These are phyloP conservation scores for Diachrysia chrysitis DNA, from an alignment of 2,888 invertebrate species.

Conservation along the genomic window DNA sequence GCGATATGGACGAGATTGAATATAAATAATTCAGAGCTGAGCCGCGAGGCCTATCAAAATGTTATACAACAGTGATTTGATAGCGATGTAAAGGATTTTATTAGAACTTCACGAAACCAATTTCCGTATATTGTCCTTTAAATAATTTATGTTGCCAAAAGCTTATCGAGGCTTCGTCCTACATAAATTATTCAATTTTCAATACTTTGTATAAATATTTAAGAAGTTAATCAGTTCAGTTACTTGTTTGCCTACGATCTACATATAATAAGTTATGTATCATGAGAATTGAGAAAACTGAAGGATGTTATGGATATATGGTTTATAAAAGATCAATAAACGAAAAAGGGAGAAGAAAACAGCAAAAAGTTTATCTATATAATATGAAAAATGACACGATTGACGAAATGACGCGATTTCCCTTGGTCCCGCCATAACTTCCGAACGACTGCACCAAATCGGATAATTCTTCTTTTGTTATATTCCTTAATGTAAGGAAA, in stretches of 20 bases:
- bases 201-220: neutral
- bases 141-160: slow-evolving; percentile 42
- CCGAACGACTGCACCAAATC: too few relatives aligned
- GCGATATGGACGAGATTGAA: slow-evolving; percentile 61
- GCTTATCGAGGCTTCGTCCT: slow-evolving; percentile 10
- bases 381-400: too few relatives aligned
- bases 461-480: too few relatives aligned
- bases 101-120: slow-evolving; percentile 50
- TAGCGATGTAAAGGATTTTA: slow-evolving; percentile 41
- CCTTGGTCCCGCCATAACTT: too few relatives aligned
- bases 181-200: neutral
- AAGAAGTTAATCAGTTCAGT: neutral
- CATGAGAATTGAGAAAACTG: too few relatives aligned
- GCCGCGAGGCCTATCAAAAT: slow-evolving; percentile 39
- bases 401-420: too few relatives aligned
- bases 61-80: slow-evolving; percentile 43
- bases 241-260: neutral
- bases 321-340: too few relatives aligned
- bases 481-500: too few relatives aligned
- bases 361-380: too few relatives aligned
- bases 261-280: too few relatives aligned
- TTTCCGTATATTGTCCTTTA: slow-evolving; percentile 53
- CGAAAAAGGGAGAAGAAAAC: too few relatives aligned
- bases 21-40: slow-evolving; percentile 65
- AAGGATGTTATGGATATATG: too few relatives aligned